Percentiles rank a stretch among this genome's conserved stretches.
Evolutionary conservation across 2,888 invertebrate genomes (phyloP).

Genomic region (Callyntrura guangdongensis): DNA sequence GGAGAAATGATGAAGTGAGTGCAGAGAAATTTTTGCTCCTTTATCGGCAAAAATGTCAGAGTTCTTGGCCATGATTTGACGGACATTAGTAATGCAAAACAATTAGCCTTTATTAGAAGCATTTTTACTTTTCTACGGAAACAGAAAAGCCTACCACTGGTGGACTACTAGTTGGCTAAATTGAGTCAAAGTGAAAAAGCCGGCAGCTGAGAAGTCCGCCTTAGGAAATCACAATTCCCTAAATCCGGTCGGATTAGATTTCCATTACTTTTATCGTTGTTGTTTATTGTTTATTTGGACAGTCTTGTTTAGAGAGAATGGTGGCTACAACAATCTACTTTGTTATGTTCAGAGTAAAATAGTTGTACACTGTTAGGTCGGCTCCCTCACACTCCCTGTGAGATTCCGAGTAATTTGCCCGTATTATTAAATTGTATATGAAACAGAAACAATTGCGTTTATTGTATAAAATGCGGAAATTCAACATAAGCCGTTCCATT

Average conservation of each 20-base stretch:
- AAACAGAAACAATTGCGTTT: conserved; percentile 35
- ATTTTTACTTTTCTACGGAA: not conserved
- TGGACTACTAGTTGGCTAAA: not conserved
- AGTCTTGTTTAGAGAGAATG: not conserved
- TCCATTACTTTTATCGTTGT: conserved; percentile 44
- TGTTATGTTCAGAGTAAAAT: conserved; percentile 36
- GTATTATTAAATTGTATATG: not conserved
- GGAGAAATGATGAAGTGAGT: conserved; percentile 40
- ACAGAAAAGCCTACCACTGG: not conserved
- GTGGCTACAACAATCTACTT: not conserved
- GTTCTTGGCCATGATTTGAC: conserved; percentile 1
- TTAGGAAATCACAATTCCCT: conserved; percentile 34
- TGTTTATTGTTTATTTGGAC: conserved; percentile 32
- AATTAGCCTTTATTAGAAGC: conserved; percentile 31
- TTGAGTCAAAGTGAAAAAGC: conserved; percentile 39
- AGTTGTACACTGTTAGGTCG: conserved; percentile 1
- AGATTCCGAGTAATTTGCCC: conserved; percentile 42
- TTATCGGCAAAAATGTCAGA: not conserved
- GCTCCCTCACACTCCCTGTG: not conserved
- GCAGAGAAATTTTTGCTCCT: conserved; percentile 37
- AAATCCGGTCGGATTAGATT: conserved; percentile 58
- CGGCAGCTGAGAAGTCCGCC: not conserved
- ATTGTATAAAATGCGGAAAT: conserved; percentile 44
- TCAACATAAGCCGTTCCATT: not conserved
- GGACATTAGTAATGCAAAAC: conserved; percentile 38